A percentile compares a stretch with the other conserved stretches of the same genome.
Conservation (phyloP, 2,113 vertebrate species). For the Perca fluviatilis region DNA sequence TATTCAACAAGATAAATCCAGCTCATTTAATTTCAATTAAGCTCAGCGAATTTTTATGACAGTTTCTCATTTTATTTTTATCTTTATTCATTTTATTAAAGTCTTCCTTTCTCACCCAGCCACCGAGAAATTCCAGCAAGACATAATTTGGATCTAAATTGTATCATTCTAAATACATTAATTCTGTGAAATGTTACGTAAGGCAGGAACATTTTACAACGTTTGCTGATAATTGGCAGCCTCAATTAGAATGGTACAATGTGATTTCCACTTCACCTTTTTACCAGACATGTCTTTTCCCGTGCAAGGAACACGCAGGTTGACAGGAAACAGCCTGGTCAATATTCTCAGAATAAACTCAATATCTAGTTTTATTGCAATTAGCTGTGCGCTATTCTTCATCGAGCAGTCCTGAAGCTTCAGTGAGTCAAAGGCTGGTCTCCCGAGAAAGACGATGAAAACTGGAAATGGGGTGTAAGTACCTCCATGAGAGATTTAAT, state of each 20-base stretch:
- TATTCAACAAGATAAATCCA: not conserved
- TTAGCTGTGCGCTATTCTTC: slow-evolving; percentile 51
- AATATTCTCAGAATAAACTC: slow-evolving; percentile 53
- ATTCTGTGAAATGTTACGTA: slow-evolving; percentile 7
- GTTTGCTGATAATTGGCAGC: slow-evolving; percentile 17
- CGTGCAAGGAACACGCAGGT: slow-evolving; percentile 13
- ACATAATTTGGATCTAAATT: slow-evolving; percentile 11
- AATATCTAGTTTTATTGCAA: slow-evolving; percentile 59
- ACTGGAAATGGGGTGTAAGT: slow-evolving; percentile 83
- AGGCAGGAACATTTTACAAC: slow-evolving; percentile 13
- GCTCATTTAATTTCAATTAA: not conserved
- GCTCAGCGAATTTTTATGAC: not conserved
- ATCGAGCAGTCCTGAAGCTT: slow-evolving; percentile 36
- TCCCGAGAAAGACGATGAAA: slow-evolving; percentile 74
- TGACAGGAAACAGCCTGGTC: slow-evolving; percentile 49
- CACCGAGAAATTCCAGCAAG: not conserved
- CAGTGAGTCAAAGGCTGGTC: slow-evolving; percentile 71
- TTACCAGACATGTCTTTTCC: slow-evolving; percentile 16
- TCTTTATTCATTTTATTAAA: not conserved
- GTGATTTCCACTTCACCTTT: slow-evolving; percentile 35
- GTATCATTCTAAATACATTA: slow-evolving; percentile 13
- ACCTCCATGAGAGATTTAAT: slow-evolving; percentile 84
- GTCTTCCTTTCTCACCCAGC: slow-evolving; percentile 7
- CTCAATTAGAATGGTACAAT: slow-evolving; percentile 21
- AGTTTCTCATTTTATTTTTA: not conserved